Evolutionary conservation across 1,140 invertebrate genomes (phyloP).

Genomic region (Hylaeus volcanicus): DNA sequence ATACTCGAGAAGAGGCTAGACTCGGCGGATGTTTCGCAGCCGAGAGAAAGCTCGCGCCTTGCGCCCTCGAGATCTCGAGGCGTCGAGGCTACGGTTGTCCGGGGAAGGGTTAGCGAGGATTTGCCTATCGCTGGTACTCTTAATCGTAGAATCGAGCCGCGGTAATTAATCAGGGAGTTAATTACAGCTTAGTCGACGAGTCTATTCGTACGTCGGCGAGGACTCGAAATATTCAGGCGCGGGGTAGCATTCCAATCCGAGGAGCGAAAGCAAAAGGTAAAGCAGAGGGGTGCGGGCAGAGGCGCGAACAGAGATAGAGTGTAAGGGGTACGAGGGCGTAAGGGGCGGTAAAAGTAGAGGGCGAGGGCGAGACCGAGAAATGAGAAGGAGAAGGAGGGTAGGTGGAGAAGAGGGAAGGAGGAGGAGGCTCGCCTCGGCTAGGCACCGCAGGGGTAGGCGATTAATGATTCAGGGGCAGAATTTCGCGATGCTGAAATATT

Average conservation of each 20-base stretch:
- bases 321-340: slow-evolving; percentile 1
- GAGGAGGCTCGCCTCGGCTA: slow-evolving; percentile 51
- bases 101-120: too few relatives aligned
- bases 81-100: neutral
- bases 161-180: slow-evolving; percentile 59
- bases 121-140: neutral
- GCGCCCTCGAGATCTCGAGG: neutral
- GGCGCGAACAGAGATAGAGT: neutral
- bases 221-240: slow-evolving; percentile 60
- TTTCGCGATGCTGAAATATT: slow-evolving; percentile 79
- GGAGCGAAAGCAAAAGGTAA: slow-evolving; percentile 6
- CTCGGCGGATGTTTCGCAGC: slow-evolving; percentile 20
- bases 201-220: slow-evolving; percentile 47
- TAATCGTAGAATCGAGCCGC: slow-evolving; percentile 22
- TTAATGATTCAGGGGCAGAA: slow-evolving; percentile 77
- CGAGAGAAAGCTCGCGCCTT: neutral
- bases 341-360: slow-evolving; percentile 18
- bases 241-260: slow-evolving; percentile 52
- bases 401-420: slow-evolving; percentile 7
- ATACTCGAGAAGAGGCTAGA: neutral
- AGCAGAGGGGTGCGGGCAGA: neutral
- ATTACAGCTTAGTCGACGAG: slow-evolving; percentile 56
- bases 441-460: slow-evolving; percentile 67
- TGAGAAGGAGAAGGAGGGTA: slow-evolving; percentile 2
- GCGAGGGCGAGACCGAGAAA: slow-evolving; percentile 26